Base-by-base conservation (phyloP, 37 sponge, comb jelly and placozoan species). In the Aphrocallistes beatrix region DNA sequence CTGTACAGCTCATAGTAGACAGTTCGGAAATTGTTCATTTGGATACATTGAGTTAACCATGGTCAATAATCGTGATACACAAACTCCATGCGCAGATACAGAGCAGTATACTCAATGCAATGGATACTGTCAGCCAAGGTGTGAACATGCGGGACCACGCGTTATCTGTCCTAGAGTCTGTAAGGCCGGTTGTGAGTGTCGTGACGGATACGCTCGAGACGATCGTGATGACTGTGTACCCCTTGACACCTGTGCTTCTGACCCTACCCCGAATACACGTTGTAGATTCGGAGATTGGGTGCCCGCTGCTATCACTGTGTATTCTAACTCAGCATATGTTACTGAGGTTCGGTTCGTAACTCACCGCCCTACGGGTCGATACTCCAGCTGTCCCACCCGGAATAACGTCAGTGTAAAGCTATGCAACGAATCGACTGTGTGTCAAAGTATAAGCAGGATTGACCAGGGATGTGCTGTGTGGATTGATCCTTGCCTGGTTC, bases 21-120 rank as follows among this genome's bases (percentile, higher is more conserved):
- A 60, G 34, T 60, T 60, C 75, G 25, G 28, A 19, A 89, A 89
- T 51, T 89, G 89, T 45, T 82, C 85, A 3, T 89, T 89, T 89
- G 89, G 89, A n/a, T 89, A 89, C 51, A 85, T 89, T 49, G 37
- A 49, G n/a, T 85, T 89, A 60, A 60, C 75, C n/a, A n/a, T n/a
- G n/a, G n/a, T n/a, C n/a, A n/a, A n/a, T n/a, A n/a, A n/a, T 60
- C 75, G 75, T 13, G 13, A 42, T 42, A 16, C 13, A 16, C 75
- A 3, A 3, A 1, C 25, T n/a, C n/a, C n/a, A n/a, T n/a, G n/a
- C n/a, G n/a, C n/a, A n/a, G n/a, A n/a, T n/a, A n/a, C n/a, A n/a
- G n/a, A n/a, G n/a, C n/a, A n/a, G n/a, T n/a, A n/a, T 13, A 6
- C 25, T 60, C 75, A 60, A 13, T 60, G 75, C 75, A 13, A 21